These are phyloP conservation scores for Nemurella pictetii DNA, from an alignment of 2,888 invertebrate species.

Conservation along the genomic window DNA sequence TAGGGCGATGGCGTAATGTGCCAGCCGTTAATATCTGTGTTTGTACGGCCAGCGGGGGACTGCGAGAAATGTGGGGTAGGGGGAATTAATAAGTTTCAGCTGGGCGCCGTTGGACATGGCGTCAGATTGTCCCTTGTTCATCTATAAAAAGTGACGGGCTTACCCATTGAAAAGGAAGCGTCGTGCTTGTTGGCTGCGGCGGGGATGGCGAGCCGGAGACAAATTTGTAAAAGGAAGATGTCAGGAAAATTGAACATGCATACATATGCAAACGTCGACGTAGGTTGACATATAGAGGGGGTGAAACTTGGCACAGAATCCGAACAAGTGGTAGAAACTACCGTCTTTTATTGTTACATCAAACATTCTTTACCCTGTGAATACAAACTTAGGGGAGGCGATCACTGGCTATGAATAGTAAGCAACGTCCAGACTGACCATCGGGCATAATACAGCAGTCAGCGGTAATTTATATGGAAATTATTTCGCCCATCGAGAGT, in stretches of 20 bases:
- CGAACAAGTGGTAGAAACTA: constrained; percentile 30
- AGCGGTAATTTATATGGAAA: constrained; percentile 21
- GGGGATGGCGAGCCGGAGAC: not conserved
- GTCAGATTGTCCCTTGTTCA: constrained; percentile 39
- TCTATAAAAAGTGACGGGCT: constrained; percentile 36
- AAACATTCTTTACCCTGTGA: constrained; percentile 13
- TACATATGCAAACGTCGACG: constrained; percentile 37
- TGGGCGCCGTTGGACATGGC: constrained; percentile 35
- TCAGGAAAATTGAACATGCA: constrained; percentile 28
- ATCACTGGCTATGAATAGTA: constrained; percentile 19
- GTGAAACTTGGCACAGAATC: constrained; percentile 18
- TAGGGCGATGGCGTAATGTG: not conserved
- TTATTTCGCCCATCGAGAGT: constrained; percentile 5
- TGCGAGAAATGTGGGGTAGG: constrained; percentile 2
- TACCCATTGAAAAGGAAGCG: constrained; percentile 32
- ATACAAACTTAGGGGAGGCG: constrained; percentile 10
- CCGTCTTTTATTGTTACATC: constrained; percentile 28
- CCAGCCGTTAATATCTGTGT: constrained; percentile 38
- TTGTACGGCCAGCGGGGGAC: constrained; percentile 32
- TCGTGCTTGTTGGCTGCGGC: constrained; percentile 27
- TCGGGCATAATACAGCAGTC: constrained; percentile 7
- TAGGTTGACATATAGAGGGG: constrained; percentile 20
- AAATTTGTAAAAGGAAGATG: constrained; percentile 30
- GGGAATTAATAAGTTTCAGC: constrained; percentile 34
- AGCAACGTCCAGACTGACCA: constrained; percentile 28